A percentile compares a stretch with the other conserved stretches of the same genome.
phyloP scores from a whole-genome alignment of 2,113 vertebrate genomes.

The Cyanoderma ruficeps region DNA sequence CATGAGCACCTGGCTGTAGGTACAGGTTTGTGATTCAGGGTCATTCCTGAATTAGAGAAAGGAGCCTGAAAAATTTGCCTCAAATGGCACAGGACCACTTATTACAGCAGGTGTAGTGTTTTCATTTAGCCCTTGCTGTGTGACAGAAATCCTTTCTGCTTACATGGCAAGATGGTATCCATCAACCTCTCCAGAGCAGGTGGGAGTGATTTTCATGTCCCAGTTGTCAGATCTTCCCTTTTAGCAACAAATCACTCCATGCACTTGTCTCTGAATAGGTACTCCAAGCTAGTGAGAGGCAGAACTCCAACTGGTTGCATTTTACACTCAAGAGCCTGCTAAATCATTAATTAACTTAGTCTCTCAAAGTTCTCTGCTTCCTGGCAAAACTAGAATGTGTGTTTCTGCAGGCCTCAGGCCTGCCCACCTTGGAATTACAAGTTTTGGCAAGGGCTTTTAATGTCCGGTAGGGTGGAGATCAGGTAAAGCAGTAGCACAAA shows the following conservation, averaged over 20 bases:
- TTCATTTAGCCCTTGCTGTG: background rate
- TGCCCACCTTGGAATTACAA: background rate
- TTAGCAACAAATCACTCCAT: background rate
- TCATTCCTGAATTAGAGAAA: background rate
- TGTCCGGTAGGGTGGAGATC: background rate
- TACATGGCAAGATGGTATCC: background rate
- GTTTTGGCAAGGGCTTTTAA: background rate
- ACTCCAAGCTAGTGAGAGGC: background rate
- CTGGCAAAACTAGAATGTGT: background rate
- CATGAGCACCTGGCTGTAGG: background rate
- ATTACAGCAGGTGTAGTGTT: background rate
- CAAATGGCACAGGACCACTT: background rate
- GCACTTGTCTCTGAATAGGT: slow-evolving; percentile 9
- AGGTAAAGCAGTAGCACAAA: background rate
- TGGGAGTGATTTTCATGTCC: slow-evolving; percentile 10
- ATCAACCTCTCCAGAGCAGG: background rate
- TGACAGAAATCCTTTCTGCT: background rate
- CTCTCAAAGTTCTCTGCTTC: background rate
- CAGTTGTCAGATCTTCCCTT: background rate
- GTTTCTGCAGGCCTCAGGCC: background rate
- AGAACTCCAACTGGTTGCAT: background rate
- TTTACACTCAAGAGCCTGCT: background rate
- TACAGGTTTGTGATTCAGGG: background rate
- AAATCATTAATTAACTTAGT: background rate
- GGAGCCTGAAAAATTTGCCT: background rate